These are phyloP conservation scores for Galemys pyrenaicus DNA, from an alignment of 2,113 vertebrate genomes.

Conservation along the genomic window DNA sequence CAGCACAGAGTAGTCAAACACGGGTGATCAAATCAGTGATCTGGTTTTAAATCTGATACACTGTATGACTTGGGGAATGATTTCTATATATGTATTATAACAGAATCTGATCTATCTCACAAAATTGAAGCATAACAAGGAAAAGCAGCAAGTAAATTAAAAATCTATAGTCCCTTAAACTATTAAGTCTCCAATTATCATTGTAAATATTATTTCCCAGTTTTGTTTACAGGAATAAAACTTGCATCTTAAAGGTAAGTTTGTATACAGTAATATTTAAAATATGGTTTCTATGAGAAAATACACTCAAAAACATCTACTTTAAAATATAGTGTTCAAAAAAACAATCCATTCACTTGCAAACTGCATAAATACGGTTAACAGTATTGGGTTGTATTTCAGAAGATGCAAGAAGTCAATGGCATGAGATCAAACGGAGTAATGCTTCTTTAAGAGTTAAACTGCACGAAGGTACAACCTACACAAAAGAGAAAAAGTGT, in stretches of 20 bases:
- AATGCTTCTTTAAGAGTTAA: neutral
- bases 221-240: conserved; percentile 30
- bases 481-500: neutral
- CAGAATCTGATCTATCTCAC: neutral
- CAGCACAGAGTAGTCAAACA: neutral
- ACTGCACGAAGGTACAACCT: neutral
- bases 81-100: neutral
- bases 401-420: neutral
- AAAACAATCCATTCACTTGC: neutral
- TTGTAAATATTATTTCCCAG: conserved; percentile 3
- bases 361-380: neutral
- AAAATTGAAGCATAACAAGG: neutral
- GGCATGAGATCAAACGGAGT: neutral
- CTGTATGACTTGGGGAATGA: neutral
- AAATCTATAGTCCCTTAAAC: neutral
- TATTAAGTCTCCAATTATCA: neutral
- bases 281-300: conserved; percentile 6
- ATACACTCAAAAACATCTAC: neutral
- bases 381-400: neutral
- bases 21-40: neutral
- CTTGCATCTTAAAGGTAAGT: neutral
- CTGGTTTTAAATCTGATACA: neutral
- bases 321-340: conserved; percentile 24
- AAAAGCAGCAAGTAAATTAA: neutral
- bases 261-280: neutral